Evolutionary conservation across 1,140 invertebrate species (phyloP).

Genomic region (Orchesella cincta): DNA sequence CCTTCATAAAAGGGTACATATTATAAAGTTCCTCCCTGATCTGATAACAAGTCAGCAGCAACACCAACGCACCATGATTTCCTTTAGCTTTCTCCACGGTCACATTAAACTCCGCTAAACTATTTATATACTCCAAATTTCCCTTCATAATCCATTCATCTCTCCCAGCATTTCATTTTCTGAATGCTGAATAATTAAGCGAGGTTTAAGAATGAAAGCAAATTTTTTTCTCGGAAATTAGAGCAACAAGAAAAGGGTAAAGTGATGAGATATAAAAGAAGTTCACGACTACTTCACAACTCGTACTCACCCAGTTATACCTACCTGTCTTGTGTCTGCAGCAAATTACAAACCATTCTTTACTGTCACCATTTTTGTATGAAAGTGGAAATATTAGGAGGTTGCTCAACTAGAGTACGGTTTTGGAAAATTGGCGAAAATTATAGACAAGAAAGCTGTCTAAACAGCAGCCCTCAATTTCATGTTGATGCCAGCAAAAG

Average conservation of each 20-base stretch:
- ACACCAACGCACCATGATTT: too few relatives aligned
- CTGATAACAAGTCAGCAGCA: too few relatives aligned
- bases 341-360: background rate
- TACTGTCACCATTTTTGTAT: background rate
- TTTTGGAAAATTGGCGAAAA: constrained; percentile 1
- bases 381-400: background rate
- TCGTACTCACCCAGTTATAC: background rate
- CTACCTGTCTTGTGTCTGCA: background rate
- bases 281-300: too few relatives aligned
- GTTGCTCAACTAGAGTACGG: background rate
- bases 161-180: background rate
- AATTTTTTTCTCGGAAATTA: too few relatives aligned
- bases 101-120: background rate
- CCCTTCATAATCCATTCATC: background rate
- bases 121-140: background rate
- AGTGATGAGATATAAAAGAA: too few relatives aligned
- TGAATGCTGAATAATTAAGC: background rate
- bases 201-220: too few relatives aligned
- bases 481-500: too few relatives aligned
- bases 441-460: background rate
- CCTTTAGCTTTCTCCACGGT: too few relatives aligned
- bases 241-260: too few relatives aligned
- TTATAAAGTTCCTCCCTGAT: too few relatives aligned
- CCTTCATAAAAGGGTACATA: too few relatives aligned
- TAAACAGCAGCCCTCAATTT: too few relatives aligned